A percentile compares a stretch with the other conserved stretches of the same genome.
phyloP scores from a whole-genome alignment of 2,797 vertebrate genomes.

The Thalassophryne amazonica region DNA sequence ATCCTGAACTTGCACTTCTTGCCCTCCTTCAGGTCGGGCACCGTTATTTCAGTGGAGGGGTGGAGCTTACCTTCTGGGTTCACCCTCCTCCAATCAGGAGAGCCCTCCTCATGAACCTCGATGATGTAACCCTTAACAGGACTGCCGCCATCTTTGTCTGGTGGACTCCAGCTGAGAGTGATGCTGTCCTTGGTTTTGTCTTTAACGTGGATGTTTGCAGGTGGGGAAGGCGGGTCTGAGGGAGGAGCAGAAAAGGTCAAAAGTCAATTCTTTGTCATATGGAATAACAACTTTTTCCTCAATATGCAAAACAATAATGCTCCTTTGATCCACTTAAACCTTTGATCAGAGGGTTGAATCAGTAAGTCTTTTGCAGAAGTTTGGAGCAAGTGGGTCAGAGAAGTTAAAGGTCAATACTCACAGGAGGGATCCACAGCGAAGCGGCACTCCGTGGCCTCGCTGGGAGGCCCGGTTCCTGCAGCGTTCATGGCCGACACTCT shows the following conservation, averaged over 20 bases:
- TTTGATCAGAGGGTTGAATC: no score
- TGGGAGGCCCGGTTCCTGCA: conserved; percentile 91
- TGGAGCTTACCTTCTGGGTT: conserved; percentile 91
- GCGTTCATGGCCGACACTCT: conserved; percentile 92
- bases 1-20: conserved; percentile 94
- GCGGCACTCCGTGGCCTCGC: conserved; percentile 87
- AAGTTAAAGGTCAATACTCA: conserved; percentile 79
- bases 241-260: not conserved
- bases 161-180: conserved; percentile 88
- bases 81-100: conserved; percentile 88
- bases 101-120: conserved; percentile 95
- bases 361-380: no score
- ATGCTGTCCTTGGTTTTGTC: conserved; percentile 92
- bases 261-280: not conserved
- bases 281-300: not conserved
- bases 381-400: no score
- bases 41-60: conserved; percentile 86
- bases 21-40: conserved; percentile 90
- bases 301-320: no score
- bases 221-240: conserved; percentile 85
- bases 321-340: no score
- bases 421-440: conserved; percentile 87
- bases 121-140: conserved; percentile 95
- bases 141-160: conserved; percentile 91
- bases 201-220: conserved; percentile 85